A percentile compares a stretch with the other conserved stretches of the same genome.
phyloP scores from a whole-genome alignment of 2,888 invertebrate genomes.

The Gandaritis pyraliata region DNA sequence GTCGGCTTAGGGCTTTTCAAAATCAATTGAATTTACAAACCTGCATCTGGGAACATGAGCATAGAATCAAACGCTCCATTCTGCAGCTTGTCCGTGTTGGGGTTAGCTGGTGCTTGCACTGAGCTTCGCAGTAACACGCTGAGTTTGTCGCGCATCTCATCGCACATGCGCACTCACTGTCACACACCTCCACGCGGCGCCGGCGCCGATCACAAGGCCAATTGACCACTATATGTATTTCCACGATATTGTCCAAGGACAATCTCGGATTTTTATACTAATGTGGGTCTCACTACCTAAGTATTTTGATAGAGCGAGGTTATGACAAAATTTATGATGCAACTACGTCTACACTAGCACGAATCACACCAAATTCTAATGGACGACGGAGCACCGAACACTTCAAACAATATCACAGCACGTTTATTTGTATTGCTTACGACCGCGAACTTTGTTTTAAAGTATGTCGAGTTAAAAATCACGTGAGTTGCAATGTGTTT shows the following conservation, averaged over 20 bases:
- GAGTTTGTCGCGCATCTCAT: constrained; percentile 81
- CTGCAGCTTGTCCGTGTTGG: constrained; percentile 66
- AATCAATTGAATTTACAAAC: constrained; percentile 44
- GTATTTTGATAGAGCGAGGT: neutral
- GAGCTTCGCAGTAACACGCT: constrained; percentile 70
- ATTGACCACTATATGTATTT: constrained; percentile 5
- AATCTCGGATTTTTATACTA: neutral
- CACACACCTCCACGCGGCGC: constrained; percentile 34
- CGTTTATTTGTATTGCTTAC: constrained; percentile 12
- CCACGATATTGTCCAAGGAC: constrained; percentile 1
- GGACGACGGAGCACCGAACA: constrained; percentile 13
- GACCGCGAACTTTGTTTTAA: neutral
- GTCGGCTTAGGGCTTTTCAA: no score
- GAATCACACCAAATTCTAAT: constrained; percentile 3
- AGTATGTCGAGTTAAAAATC: constrained; percentile 27
- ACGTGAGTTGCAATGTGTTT: constrained; percentile 33
- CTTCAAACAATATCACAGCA: constrained; percentile 22
- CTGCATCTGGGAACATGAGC: constrained; percentile 72
- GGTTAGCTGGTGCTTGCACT: constrained; percentile 61
- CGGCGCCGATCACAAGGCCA: constrained; percentile 37
- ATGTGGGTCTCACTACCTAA: neutral
- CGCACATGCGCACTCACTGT: constrained; percentile 65
- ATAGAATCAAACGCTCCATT: constrained; percentile 67
- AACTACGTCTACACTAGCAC: neutral
- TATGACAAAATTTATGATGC: neutral